Base-by-base conservation (phyloP, 30 jellyfish, hydroid and myxozoan species). In the Hydractinia echinata region DNA sequence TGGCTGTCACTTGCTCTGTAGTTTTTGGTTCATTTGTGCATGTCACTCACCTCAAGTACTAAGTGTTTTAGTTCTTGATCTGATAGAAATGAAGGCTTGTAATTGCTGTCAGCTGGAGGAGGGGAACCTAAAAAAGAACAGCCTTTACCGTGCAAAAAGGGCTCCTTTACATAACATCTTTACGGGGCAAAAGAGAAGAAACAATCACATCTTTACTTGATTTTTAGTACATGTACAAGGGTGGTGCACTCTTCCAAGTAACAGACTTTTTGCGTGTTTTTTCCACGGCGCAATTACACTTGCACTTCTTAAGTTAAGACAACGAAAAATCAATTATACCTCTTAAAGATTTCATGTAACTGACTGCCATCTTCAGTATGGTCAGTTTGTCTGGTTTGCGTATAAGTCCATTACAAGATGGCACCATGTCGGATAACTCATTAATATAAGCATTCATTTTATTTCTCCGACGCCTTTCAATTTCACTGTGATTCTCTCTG, bases 351-450 rank as follows among this genome's bases (percentile, higher is more conserved):
- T 94, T 94, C 87, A 94, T 94, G 85, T 94, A 94, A 5, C 85
- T 85, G 13, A 94, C 99, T 66, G 99, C 99, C 99, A 94, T 94
- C 81, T 94, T 94, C 21, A 94, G 79, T 3, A 94, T 85, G 11
- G 99, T 94, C 53, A 94, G 83, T 67, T 94, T 94, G 64, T 94
- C 99, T 4, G 99, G 99, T 82, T 94, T 94, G 83, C 96, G 96
- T 79, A 95, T 91, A 62, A 94, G 61, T 8, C 96, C 97, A 85
- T 86, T 87, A 84, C 99, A 94, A 21, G 99, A 83, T 20, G 99
- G 99, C 21, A 94, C 99, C 99, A 94, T 94, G 54, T 94, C 99
- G n/a, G 99, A 94, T 44, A 94, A 82, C 67, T 94, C 99, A 76
- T 87, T 94, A 20, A 94, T 94, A 79, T 94, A 94, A 4, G 99